Evolutionary conservation across 2,888 invertebrate genomes (phyloP).

Genomic region (Glaucopsyche alexis): DNA sequence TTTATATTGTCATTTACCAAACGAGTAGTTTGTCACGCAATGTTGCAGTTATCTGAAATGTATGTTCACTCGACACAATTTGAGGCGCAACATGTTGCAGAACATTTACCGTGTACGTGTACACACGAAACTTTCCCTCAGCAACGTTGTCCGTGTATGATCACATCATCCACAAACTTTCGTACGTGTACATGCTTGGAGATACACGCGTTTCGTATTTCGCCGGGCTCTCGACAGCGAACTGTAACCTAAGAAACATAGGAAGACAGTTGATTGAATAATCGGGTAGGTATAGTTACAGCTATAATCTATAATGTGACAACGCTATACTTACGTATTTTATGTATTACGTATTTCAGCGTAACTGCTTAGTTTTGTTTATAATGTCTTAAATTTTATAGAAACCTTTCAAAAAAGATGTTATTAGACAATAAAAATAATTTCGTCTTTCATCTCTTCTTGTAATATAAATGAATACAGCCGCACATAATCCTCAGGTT

Average conservation of each 20-base stretch:
- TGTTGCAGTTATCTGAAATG: slow-evolving; percentile 2
- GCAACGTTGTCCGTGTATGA: slow-evolving; percentile 14
- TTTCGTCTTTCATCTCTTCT: not conserved
- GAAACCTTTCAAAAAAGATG: not conserved
- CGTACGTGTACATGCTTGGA: not conserved
- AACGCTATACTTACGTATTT: no score
- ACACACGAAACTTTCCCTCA: not conserved
- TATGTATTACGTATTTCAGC: no score
- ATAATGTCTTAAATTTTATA: no score
- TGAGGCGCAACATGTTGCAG: not conserved
- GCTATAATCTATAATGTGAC: no score
- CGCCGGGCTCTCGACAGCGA: not conserved
- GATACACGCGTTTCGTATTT: not conserved
- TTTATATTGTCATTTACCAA: not conserved
- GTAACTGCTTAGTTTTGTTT: no score
- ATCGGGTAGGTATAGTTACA: not conserved
- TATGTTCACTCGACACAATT: not conserved
- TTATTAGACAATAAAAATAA: not conserved
- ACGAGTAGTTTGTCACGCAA: not conserved
- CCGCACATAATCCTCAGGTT: not conserved
- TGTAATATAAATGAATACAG: not conserved
- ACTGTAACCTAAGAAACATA: not conserved
- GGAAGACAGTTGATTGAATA: not conserved
- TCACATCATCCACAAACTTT: slow-evolving; percentile 10
- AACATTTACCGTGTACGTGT: not conserved